Conservation (phyloP, 2,888 invertebrate genomes). For the Celastrina argiolus region DNA sequence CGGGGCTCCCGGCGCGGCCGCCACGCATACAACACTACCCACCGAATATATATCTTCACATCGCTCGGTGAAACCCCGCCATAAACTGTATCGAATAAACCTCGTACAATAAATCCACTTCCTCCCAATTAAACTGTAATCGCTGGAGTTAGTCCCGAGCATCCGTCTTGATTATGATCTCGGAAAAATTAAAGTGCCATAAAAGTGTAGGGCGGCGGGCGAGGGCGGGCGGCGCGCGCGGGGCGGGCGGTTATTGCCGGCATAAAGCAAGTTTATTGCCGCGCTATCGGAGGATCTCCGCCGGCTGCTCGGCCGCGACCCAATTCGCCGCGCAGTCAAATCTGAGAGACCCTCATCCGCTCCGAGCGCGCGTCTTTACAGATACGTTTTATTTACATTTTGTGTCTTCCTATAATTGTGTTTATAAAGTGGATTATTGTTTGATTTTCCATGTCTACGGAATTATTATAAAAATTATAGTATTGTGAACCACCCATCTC, state of each 20-base stretch:
- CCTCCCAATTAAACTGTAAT: background rate
- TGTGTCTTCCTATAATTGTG: background rate
- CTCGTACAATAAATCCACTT: background rate
- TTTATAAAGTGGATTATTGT: too few species aligned
- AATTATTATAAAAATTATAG: too few species aligned
- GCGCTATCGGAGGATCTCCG: conserved; percentile 45
- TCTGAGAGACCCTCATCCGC: background rate
- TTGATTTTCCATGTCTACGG: too few species aligned
- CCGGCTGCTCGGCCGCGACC: conserved; percentile 42
- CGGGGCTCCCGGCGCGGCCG: background rate
- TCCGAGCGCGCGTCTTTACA: background rate
- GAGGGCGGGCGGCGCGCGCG: conserved; percentile 23
- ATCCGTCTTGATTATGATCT: conserved; percentile 19
- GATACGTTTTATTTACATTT: background rate
- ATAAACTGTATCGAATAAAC: background rate
- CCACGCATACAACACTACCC: background rate
- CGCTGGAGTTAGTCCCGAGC: background rate
- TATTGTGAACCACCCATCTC: too few species aligned
- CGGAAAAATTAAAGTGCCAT: conserved; percentile 23
- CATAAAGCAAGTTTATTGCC: conserved; percentile 47
- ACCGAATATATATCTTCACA: background rate
- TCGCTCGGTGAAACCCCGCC: background rate
- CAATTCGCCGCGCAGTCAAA: conserved; percentile 35
- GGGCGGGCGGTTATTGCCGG: conserved; percentile 40
- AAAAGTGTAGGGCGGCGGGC: background rate